Evolutionary conservation across 2,113 vertebrate species (phyloP).

Genomic region (Solenodon paradoxus): DNA sequence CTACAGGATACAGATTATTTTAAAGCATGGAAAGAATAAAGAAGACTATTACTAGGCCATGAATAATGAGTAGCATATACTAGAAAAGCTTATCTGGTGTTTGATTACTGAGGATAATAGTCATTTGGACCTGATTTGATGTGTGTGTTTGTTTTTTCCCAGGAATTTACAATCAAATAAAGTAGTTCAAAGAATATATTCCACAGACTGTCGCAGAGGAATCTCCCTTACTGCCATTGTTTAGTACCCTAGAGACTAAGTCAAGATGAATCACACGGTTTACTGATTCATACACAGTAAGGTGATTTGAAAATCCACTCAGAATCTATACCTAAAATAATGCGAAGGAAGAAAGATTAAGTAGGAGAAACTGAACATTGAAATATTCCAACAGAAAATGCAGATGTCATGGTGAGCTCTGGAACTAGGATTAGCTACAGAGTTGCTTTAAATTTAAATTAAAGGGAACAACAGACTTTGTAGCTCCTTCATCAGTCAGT

Average conservation of each 20-base stretch:
- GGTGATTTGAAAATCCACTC: neutral
- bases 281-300: neutral
- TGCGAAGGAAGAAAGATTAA: neutral
- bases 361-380: neutral
- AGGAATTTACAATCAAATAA: neutral
- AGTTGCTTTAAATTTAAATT: neutral
- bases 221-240: neutral
- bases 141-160: neutral
- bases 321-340: neutral
- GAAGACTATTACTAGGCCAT: neutral
- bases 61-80: neutral
- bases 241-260: neutral
- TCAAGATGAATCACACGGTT: neutral
- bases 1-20: neutral
- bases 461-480: neutral
- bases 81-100: neutral
- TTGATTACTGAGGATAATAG: neutral
- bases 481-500: neutral
- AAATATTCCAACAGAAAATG: neutral
- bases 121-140: neutral
- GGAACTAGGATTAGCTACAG: neutral
- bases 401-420: neutral
- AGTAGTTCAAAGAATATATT: neutral
- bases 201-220: neutral
- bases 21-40: neutral